phyloP scores from a whole-genome alignment of 2,797 vertebrate species.

The Coccyzus lansbergi region DNA sequence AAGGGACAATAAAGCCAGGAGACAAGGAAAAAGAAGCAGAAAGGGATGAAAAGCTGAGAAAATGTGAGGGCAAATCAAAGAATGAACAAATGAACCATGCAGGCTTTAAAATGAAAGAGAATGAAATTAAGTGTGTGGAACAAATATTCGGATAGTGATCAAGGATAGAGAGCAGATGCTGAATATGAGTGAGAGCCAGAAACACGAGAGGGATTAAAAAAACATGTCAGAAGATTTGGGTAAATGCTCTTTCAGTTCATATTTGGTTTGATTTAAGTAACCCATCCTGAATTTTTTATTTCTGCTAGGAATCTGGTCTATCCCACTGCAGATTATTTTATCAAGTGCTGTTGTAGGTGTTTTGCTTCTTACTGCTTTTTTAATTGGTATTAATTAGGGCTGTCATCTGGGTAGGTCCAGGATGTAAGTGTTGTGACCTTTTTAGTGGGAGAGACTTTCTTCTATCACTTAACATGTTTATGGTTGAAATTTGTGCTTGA shows the following conservation, averaged over 20 bases:
- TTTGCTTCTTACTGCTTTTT: conserved; percentile 24
- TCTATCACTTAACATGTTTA: conserved; percentile 28
- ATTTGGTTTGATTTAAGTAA: conserved; percentile 27
- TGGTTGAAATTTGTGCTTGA: conserved; percentile 27
- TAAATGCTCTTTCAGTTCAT: not conserved
- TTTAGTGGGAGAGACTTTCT: conserved; percentile 28
- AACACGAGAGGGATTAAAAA: conserved; percentile 62
- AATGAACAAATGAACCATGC: conserved; percentile 42
- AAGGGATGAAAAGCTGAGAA: conserved; percentile 57
- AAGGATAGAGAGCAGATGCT: conserved; percentile 70
- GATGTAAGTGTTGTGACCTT: not conserved
- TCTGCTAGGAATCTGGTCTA: not conserved
- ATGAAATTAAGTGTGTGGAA: conserved; percentile 62
- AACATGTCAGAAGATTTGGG: conserved; percentile 47
- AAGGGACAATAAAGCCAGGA: conserved; percentile 32
- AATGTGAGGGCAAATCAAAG: conserved; percentile 58
- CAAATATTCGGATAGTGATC: conserved; percentile 57
- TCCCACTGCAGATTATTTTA: not conserved
- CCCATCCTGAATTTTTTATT: conserved; percentile 15
- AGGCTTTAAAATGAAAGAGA: conserved; percentile 61
- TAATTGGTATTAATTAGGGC: not conserved
- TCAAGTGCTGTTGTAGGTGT: not conserved
- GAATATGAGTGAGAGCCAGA: conserved; percentile 53
- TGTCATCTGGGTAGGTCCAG: not conserved
- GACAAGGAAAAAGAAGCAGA: not conserved